Evolutionary conservation across 2,888 invertebrate genomes (phyloP).

Genomic region (Chrysotoxum bicinctum): DNA sequence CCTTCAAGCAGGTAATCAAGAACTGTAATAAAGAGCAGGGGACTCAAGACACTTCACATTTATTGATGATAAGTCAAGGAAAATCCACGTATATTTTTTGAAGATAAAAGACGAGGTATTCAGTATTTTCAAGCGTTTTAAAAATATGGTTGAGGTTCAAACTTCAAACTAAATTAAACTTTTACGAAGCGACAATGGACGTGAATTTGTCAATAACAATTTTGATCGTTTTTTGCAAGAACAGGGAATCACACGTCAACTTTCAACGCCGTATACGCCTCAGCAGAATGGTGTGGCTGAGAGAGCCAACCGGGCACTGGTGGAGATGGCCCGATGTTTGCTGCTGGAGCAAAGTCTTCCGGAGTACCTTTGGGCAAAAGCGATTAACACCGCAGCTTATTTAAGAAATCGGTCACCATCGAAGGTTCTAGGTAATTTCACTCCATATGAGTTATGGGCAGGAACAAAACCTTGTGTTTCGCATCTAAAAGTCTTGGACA

Average conservation of each 20-base stretch:
- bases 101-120: slow-evolving; percentile 23
- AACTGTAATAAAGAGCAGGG: too few species aligned
- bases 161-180: slow-evolving; percentile 18
- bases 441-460: slow-evolving; percentile 20
- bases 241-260: slow-evolving; percentile 50
- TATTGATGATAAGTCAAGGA: too few species aligned
- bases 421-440: not conserved
- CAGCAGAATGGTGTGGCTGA: slow-evolving; percentile 71
- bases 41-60: too few species aligned
- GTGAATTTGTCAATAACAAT: slow-evolving; percentile 52
- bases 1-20: too few species aligned
- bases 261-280: slow-evolving; percentile 25
- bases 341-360: not conserved
- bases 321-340: slow-evolving; percentile 71
- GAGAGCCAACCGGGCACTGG: slow-evolving; percentile 45
- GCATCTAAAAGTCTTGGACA: slow-evolving; percentile 29
- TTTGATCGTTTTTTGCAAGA: slow-evolving; percentile 46
- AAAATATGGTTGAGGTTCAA: not conserved
- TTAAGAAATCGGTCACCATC: too few species aligned
- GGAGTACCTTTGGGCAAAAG: not conserved
- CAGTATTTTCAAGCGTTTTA: not conserved
- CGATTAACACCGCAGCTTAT: not conserved
- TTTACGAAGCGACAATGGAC: slow-evolving; percentile 54
- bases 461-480: too few species aligned
- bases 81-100: slow-evolving; percentile 54